These are phyloP conservation scores for Cyclophora albipunctata DNA, from an alignment of 2,888 invertebrate species.

Conservation along the genomic window DNA sequence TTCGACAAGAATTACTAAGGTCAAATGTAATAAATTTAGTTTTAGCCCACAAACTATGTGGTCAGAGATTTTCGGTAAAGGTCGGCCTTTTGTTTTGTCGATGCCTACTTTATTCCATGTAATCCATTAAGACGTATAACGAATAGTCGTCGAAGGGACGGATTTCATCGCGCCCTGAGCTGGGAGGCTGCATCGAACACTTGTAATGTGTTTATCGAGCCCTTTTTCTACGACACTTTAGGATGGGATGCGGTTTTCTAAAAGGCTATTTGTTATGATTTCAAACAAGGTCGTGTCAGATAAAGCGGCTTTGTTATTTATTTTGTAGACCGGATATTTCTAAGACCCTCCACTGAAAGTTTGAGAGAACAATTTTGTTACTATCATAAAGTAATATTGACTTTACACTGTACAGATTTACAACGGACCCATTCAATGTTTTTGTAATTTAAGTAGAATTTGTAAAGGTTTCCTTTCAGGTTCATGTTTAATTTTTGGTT, in stretches of 20 bases:
- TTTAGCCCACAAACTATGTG: constrained; percentile 68
- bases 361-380: constrained; percentile 1
- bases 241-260: constrained; percentile 68
- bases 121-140: constrained; percentile 71
- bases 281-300: constrained; percentile 69
- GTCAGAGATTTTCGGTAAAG: constrained; percentile 63
- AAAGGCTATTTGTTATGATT: constrained; percentile 73
- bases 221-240: constrained; percentile 65
- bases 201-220: constrained; percentile 65
- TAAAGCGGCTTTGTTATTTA: constrained; percentile 67
- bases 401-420: too few species aligned
- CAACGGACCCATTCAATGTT: too few species aligned
- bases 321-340: constrained; percentile 58
- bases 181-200: constrained; percentile 56
- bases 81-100: constrained; percentile 67
- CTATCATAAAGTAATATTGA: neutral
- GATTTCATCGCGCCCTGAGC: constrained; percentile 67
- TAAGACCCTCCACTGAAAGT: constrained; percentile 41
- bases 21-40: constrained; percentile 74
- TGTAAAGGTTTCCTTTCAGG: neutral
- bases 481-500: neutral
- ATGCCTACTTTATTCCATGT: constrained; percentile 68
- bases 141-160: constrained; percentile 58
- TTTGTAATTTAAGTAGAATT: neutral
- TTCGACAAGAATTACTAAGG: constrained; percentile 70